These are phyloP conservation scores for Gisinianus flammeolus DNA, from an alignment of 2,888 invertebrate genomes.

Conservation along the genomic window DNA sequence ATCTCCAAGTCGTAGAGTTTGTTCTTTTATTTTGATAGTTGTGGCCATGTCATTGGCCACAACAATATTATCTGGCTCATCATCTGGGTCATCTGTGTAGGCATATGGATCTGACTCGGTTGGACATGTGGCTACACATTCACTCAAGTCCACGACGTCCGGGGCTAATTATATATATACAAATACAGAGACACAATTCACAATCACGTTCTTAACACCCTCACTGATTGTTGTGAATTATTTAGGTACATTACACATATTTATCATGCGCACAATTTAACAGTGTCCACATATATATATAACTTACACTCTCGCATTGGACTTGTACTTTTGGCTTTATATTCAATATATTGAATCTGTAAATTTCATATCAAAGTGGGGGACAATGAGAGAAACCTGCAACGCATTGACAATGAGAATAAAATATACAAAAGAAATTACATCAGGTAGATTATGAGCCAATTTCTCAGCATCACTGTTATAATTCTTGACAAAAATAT, in stretches of 20 bases:
- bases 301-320: slow-evolving; percentile 3
- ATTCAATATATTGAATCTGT: not conserved
- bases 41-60: not conserved
- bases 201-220: no score
- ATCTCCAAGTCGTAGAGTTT: not conserved
- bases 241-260: no score
- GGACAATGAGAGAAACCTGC: no score
- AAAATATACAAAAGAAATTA: no score
- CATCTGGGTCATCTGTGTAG: slow-evolving; percentile 4
- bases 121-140: slow-evolving; percentile 16
- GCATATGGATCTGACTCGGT: not conserved
- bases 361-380: not conserved
- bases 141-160: slow-evolving; percentile 18
- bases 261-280: not conserved
- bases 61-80: not conserved
- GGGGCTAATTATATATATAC: not conserved
- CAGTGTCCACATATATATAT: not conserved
- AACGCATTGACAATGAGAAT: no score
- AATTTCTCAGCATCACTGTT: not conserved
- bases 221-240: no score
- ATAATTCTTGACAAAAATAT: not conserved
- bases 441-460: slow-evolving; percentile 29
- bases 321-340: not conserved
- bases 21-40: not conserved
- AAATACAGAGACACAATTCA: not conserved